phyloP scores from a whole-genome alignment of 2,888 invertebrate species.

The Aproaerema taeniolella region DNA sequence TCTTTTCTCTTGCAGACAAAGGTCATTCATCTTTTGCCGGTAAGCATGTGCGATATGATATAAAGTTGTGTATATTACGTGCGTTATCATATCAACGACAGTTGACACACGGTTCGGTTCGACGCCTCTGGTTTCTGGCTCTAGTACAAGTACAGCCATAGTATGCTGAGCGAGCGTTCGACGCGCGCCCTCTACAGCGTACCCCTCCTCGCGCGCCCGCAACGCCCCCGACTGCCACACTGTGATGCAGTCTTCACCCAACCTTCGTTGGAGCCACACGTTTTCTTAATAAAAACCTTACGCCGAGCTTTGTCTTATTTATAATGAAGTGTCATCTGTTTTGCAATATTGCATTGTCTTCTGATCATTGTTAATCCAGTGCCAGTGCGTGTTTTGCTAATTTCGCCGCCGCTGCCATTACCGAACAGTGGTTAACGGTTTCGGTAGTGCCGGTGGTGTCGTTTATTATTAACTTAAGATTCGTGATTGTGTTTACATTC shows the following conservation, averaged over 20 bases:
- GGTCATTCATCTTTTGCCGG: constrained; percentile 37
- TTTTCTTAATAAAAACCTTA: constrained; percentile 41
- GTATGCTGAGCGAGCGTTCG: too few relatives aligned
- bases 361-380: constrained; percentile 28
- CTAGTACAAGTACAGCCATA: too few relatives aligned
- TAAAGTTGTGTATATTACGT: constrained; percentile 51
- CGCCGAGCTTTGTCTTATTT: constrained; percentile 63
- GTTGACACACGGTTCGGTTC: constrained; percentile 57
- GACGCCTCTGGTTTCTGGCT: constrained; percentile 41
- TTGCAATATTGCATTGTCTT: constrained; percentile 30
- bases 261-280: constrained; percentile 34
- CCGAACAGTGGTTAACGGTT: constrained; percentile 46
- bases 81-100: constrained; percentile 67
- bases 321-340: constrained; percentile 43
- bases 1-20: too few relatives aligned
- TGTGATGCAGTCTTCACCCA: constrained; percentile 63
- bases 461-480: constrained; percentile 49
- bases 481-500: constrained; percentile 54
- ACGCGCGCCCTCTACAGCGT: constrained; percentile 28
- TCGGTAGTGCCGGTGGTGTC: constrained; percentile 47
- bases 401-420: constrained; percentile 24
- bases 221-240: constrained; percentile 30
- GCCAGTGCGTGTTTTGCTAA: constrained; percentile 37
- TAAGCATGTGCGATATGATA: constrained; percentile 31
- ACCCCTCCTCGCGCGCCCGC: constrained; percentile 53